Evolutionary conservation across 2,797 vertebrate species (phyloP).

Genomic region (Pangasius macronema): DNA sequence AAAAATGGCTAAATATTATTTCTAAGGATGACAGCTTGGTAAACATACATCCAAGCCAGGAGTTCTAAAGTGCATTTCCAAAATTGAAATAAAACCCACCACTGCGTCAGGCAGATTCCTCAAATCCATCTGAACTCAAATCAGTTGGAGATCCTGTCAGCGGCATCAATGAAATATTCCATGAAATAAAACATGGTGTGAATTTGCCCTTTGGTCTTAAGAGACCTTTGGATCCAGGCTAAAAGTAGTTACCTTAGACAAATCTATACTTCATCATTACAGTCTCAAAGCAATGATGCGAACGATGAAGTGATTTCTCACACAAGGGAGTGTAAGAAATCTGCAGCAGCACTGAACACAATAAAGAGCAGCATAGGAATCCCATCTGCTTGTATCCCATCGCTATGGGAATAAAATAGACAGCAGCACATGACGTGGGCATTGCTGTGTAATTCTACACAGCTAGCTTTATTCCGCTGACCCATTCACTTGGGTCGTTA

Average conservation of each 20-base stretch:
- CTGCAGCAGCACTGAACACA: slow-evolving; percentile 51
- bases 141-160: neutral
- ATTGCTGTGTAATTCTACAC: slow-evolving; percentile 2
- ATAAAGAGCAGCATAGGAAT: slow-evolving; percentile 19
- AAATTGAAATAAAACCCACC: slow-evolving; percentile 13
- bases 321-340: neutral
- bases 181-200: neutral
- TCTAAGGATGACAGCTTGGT: slow-evolving; percentile 2
- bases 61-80: slow-evolving; percentile 49
- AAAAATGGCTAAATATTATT: slow-evolving; percentile 2
- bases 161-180: neutral
- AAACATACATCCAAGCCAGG: slow-evolving; percentile 6
- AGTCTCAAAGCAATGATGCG: neutral
- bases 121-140: neutral
- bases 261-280: neutral
- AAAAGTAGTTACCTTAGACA: neutral
- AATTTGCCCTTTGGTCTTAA: neutral
- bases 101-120: neutral
- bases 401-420: neutral
- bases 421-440: neutral
- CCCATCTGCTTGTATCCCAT: neutral
- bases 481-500: neutral
- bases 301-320: neutral
- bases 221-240: neutral
- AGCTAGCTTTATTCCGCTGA: neutral